Conservation (phyloP, 2,888 invertebrate genomes). For the Napeogenes inachia region DNA sequence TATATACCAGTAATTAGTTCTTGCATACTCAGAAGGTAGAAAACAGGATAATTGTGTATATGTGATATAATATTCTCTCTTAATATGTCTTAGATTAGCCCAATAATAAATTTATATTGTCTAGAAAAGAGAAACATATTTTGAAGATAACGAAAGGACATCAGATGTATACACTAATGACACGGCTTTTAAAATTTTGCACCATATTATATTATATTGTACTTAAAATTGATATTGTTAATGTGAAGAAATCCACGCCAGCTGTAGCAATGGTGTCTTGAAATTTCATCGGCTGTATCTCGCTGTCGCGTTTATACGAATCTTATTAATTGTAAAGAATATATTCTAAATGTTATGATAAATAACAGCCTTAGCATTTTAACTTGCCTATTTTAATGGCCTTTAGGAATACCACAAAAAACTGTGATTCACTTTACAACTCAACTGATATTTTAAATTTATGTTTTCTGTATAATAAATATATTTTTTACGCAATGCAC, state of each 20-base stretch:
- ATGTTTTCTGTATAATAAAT: slow-evolving; percentile 28
- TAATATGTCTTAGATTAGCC: slow-evolving; percentile 22
- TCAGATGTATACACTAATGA: slow-evolving; percentile 23
- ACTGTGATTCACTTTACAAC: slow-evolving; percentile 72
- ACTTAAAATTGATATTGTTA: slow-evolving; percentile 62
- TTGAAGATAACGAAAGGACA: slow-evolving; percentile 14
- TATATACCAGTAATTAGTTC: slow-evolving; percentile 18
- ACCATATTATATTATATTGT: slow-evolving; percentile 44
- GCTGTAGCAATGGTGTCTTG: not conserved
- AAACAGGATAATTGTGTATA: slow-evolving; percentile 28
- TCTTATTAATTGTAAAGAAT: slow-evolving; percentile 34
- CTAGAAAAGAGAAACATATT: slow-evolving; percentile 10
- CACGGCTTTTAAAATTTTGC: slow-evolving; percentile 26
- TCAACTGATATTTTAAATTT: slow-evolving; percentile 44
- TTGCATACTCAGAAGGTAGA: slow-evolving; percentile 19
- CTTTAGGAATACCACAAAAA: slow-evolving; percentile 65
- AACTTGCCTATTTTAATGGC: slow-evolving; percentile 54
- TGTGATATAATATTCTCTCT: slow-evolving; percentile 30
- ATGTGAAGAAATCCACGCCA: slow-evolving; percentile 34
- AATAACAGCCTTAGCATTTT: slow-evolving; percentile 51
- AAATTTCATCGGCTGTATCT: slow-evolving; percentile 27
- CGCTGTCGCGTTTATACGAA: slow-evolving; percentile 23
- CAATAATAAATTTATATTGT: slow-evolving; percentile 20
- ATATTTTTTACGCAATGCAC: slow-evolving; percentile 15
- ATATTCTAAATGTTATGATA: slow-evolving; percentile 48